phyloP scores from a whole-genome alignment of 2,888 invertebrate genomes.

The Pimpla rufipes region DNA sequence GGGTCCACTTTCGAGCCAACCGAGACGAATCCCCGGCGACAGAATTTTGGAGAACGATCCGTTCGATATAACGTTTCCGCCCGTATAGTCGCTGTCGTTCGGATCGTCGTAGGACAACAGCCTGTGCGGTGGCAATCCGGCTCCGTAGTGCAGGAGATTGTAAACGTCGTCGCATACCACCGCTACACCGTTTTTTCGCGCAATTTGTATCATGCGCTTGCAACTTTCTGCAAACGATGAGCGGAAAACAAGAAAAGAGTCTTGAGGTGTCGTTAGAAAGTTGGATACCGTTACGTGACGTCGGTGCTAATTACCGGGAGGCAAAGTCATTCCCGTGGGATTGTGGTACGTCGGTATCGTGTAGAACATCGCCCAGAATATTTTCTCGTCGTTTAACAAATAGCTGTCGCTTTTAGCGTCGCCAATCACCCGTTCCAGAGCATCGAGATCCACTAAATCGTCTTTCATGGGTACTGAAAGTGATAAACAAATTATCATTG shows the following conservation, averaged over 20 bases:
- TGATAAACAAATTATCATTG: neutral
- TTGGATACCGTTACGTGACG: neutral
- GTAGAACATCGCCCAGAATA: constrained; percentile 87
- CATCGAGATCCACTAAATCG: constrained; percentile 86
- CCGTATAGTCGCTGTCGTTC: constrained; percentile 83
- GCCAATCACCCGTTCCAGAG: constrained; percentile 84
- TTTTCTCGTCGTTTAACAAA: constrained; percentile 81
- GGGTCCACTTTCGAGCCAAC: constrained; percentile 88
- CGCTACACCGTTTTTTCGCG: constrained; percentile 85
- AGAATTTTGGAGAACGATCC: constrained; percentile 89
- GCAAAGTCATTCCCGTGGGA: constrained; percentile 87
- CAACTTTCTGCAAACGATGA: constrained; percentile 81
- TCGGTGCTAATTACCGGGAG: constrained; percentile 82
- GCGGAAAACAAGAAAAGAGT: neutral
- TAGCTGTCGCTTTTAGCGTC: constrained; percentile 80
- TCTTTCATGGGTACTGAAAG: constrained; percentile 86
- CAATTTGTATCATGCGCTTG: constrained; percentile 84
- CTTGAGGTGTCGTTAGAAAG: neutral
- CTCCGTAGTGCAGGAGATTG: constrained; percentile 87
- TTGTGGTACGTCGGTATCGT: constrained; percentile 88
- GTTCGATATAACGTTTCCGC: constrained; percentile 88
- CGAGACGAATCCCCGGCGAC: constrained; percentile 88
- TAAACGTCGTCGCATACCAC: constrained; percentile 89
- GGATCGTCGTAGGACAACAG: constrained; percentile 86
- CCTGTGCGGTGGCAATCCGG: constrained; percentile 85